Conservation (phyloP, 2,797 vertebrate species). For the Gallinago nigripennis region DNA sequence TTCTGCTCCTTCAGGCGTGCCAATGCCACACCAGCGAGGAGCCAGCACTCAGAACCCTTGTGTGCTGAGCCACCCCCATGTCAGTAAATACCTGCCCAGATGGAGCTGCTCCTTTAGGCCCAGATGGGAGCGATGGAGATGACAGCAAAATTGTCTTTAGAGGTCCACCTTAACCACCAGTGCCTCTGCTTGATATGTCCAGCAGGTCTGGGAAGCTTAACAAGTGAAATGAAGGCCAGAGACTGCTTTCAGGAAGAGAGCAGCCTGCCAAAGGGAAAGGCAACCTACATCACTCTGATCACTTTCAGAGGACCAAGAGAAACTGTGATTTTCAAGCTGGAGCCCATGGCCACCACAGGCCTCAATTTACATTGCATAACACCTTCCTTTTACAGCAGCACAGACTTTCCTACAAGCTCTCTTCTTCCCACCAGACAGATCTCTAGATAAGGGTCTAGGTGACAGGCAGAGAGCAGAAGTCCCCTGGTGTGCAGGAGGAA, state of each 20-base stretch:
- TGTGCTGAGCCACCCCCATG: fast-evolving
- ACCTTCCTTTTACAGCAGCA: background rate
- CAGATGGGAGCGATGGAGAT: fast-evolving
- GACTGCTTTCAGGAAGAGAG: background rate
- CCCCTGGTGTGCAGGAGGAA: background rate
- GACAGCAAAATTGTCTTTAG: background rate
- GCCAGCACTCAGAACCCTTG: background rate
- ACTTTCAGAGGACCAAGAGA: background rate
- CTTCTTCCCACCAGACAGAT: background rate
- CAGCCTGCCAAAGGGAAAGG: background rate
- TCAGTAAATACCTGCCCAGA: background rate
- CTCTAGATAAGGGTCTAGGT: background rate
- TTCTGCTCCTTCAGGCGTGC: background rate
- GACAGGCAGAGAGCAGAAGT: background rate
- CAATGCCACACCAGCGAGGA: background rate
- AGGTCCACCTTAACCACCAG: background rate
- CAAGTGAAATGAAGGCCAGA: background rate
- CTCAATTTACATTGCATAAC: background rate
- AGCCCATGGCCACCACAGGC: background rate
- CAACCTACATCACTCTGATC: fast-evolving
- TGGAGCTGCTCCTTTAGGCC: background rate
- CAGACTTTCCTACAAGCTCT: background rate
- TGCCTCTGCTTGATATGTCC: fast-evolving
- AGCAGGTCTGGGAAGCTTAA: background rate
- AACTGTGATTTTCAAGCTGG: background rate